Conservation (phyloP, 2,888 invertebrate genomes). For the Drosophila peninsularis region DNA sequence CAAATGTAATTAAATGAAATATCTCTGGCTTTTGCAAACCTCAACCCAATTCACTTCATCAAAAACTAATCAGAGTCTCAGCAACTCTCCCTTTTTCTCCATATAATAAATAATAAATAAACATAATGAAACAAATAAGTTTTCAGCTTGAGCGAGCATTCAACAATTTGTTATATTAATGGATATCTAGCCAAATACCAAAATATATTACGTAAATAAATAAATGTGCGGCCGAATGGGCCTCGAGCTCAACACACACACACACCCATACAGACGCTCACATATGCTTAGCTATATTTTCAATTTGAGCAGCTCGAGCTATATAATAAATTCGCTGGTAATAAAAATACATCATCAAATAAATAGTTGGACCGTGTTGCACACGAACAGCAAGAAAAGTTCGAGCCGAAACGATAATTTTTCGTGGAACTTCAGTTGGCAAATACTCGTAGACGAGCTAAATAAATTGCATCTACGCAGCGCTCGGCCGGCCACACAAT, state of each 20-base stretch:
- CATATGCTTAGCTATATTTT: constrained; percentile 44
- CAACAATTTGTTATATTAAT: constrained; percentile 1
- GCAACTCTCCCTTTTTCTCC: neutral
- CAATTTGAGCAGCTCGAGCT: constrained; percentile 47
- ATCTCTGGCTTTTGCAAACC: too few relatives aligned
- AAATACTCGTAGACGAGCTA: constrained; percentile 53
- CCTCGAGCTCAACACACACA: constrained; percentile 22
- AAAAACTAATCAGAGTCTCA: neutral
- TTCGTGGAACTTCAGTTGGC: constrained; percentile 47
- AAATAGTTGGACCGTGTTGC: constrained; percentile 73
- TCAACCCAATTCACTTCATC: neutral
- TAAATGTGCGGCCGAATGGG: constrained; percentile 36
- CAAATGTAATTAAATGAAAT: neutral
- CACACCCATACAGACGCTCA: neutral
- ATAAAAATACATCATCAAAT: constrained; percentile 79
- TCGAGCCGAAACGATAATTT: constrained; percentile 28
- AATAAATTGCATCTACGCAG: constrained; percentile 71
- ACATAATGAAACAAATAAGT: constrained; percentile 4
- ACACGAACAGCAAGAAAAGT: constrained; percentile 45
- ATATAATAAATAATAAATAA: neutral
- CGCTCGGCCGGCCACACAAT: constrained; percentile 37
- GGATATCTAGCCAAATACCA: constrained; percentile 2
- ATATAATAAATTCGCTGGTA: constrained; percentile 68
- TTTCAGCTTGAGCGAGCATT: neutral
- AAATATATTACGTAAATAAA: constrained; percentile 40